These are phyloP conservation scores for Acleris literana DNA, from an alignment of 2,888 invertebrate species.

Conservation along the genomic window DNA sequence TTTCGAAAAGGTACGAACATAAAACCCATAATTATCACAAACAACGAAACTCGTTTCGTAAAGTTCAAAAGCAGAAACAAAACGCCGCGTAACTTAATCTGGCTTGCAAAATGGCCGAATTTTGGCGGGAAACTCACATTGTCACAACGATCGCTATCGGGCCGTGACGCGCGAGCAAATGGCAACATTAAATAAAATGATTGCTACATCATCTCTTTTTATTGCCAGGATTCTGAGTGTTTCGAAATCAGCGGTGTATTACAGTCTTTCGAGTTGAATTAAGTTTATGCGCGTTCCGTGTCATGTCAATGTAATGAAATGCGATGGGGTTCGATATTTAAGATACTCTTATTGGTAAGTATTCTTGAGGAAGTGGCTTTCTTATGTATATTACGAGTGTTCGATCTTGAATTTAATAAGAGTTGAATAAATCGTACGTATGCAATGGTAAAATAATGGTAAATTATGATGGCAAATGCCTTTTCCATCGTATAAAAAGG, in stretches of 20 bases:
- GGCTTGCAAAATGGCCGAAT: conserved; percentile 50
- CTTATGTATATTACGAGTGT: too few species aligned
- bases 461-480: too few species aligned
- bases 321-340: not conserved
- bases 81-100: conserved; percentile 34
- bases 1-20: not conserved
- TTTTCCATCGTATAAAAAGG: too few species aligned
- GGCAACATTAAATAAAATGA: conserved; percentile 56
- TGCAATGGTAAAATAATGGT: too few species aligned
- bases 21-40: conserved; percentile 41
- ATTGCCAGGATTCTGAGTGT: conserved; percentile 26
- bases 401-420: too few species aligned
- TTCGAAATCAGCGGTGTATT: conserved; percentile 4
- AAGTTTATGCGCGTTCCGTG: conserved; percentile 18
- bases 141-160: conserved; percentile 52
- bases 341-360: conserved; percentile 5
- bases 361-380: not conserved
- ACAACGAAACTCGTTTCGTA: conserved; percentile 21
- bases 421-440: too few species aligned
- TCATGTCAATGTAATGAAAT: conserved; percentile 3
- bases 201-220: conserved; percentile 45
- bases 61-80: conserved; percentile 30
- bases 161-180: conserved; percentile 53
- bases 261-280: conserved; percentile 14
- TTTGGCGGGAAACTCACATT: conserved; percentile 52